Percentiles rank a stretch among this genome's conserved stretches.
Conservation (phyloP, 2,888 invertebrate genomes). For the Steinernema scapterisci region DNA sequence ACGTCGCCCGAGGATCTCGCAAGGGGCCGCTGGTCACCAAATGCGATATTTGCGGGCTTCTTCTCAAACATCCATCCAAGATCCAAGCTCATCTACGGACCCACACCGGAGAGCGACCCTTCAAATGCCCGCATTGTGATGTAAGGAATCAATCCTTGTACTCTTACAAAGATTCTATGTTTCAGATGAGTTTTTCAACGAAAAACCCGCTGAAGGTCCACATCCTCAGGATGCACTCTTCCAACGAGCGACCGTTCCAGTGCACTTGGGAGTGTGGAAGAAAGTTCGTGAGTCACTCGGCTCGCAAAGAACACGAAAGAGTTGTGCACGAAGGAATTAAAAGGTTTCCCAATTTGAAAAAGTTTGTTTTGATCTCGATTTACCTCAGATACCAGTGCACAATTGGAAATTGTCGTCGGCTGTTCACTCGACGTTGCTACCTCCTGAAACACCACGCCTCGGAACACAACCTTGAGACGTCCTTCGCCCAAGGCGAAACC, state of each 20-base stretch:
- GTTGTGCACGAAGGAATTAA: conserved; percentile 51
- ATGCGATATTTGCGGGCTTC: conserved; percentile 54
- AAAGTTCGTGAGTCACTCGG: conserved; percentile 47
- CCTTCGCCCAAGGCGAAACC: not conserved
- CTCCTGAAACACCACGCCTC: conserved; percentile 40
- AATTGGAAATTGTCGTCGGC: conserved; percentile 32
- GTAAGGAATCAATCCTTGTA: too few species aligned
- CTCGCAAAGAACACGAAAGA: conserved; percentile 56
- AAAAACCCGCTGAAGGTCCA: conserved; percentile 49
- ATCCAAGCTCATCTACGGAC: conserved; percentile 55
- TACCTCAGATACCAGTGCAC: conserved; percentile 32
- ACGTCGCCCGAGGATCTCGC: not conserved
- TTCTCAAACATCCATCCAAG: conserved; percentile 55
- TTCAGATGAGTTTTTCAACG: conserved; percentile 44
- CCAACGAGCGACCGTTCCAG: conserved; percentile 45
- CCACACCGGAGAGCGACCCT: conserved; percentile 56
- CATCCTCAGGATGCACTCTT: conserved; percentile 51
- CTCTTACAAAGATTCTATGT: too few species aligned
- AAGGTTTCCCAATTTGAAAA: conserved; percentile 29
- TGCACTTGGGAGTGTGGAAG: conserved; percentile 52
- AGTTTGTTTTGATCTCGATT: too few species aligned
- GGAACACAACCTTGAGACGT: conserved; percentile 32
- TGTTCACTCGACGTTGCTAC: conserved; percentile 39
- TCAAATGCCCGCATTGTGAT: conserved; percentile 47
- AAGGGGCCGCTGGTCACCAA: conserved; percentile 43